These are phyloP conservation scores for Epiblema foenella DNA, from an alignment of 2,888 invertebrate genomes.

Conservation along the genomic window DNA sequence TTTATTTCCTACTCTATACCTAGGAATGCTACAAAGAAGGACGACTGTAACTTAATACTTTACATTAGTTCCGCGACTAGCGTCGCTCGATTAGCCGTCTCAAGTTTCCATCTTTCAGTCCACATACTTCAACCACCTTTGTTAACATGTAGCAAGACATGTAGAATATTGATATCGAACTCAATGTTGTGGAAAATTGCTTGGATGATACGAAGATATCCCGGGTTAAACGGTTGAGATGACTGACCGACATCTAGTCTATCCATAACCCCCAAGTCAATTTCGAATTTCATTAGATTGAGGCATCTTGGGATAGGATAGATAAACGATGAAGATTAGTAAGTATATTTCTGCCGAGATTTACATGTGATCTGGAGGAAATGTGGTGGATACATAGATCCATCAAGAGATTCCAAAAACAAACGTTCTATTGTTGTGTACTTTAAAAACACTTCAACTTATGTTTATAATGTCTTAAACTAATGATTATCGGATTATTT, in stretches of 20 bases:
- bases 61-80: slow-evolving; percentile 12
- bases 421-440: neutral
- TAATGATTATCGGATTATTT: too few relatives aligned
- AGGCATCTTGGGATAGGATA: slow-evolving; percentile 5
- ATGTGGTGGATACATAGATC: neutral
- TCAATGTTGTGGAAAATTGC: slow-evolving; percentile 42
- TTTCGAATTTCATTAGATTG: slow-evolving; percentile 1
- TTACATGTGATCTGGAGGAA: neutral
- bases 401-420: neutral
- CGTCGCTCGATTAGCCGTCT: slow-evolving; percentile 28
- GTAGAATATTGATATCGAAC: slow-evolving; percentile 32
- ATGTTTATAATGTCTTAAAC: too few relatives aligned
- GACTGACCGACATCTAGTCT: slow-evolving; percentile 39
- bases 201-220: slow-evolving; percentile 31
- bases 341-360: neutral
- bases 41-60: slow-evolving; percentile 28
- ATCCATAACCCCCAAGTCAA: slow-evolving; percentile 16
- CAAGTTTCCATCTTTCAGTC: slow-evolving; percentile 33
- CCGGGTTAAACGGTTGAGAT: slow-evolving; percentile 29
- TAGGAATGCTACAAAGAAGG: neutral
- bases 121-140: slow-evolving; percentile 15
- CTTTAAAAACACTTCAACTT: too few relatives aligned
- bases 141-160: slow-evolving; percentile 17
- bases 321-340: neutral
- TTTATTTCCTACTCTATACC: neutral